Conservation (phyloP, 2,888 invertebrate genomes). For the Drosophila recens region DNA sequence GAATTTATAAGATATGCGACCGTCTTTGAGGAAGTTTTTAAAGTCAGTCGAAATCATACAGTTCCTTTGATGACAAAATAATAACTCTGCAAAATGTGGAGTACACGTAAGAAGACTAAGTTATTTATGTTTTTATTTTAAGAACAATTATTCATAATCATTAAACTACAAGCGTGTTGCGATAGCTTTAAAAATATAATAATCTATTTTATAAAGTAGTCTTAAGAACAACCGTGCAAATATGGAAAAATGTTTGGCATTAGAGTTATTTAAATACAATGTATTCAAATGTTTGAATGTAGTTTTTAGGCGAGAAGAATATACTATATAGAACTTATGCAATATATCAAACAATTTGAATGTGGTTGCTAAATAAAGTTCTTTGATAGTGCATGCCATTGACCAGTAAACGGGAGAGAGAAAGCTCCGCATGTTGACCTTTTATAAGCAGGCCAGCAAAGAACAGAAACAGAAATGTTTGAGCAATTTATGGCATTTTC, state of each 20-base stretch:
- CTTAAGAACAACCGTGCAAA: conserved; percentile 9
- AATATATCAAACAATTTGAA: conserved; percentile 1
- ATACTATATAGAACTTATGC: neutral
- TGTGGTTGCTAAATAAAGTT: conserved; percentile 5
- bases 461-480: conserved; percentile 34
- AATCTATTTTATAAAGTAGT: neutral
- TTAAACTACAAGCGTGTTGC: conserved; percentile 23
- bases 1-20: conserved; percentile 20
- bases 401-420: neutral
- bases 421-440: conserved; percentile 32
- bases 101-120: conserved; percentile 24
- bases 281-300: conserved; percentile 53
- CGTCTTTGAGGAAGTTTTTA: conserved; percentile 9
- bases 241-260: conserved; percentile 24
- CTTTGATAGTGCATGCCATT: too few species aligned
- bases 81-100: conserved; percentile 4
- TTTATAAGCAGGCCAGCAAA: conserved; percentile 8
- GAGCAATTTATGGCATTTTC: conserved; percentile 35
- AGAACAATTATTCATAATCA: conserved; percentile 15
- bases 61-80: conserved; percentile 59
- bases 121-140: conserved; percentile 27
- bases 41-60: conserved; percentile 26
- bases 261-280: conserved; percentile 55
- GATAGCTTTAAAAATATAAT: conserved; percentile 31
- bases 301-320: conserved; percentile 1